These are phyloP conservation scores for Solenopsis fugax DNA, from an alignment of 1,140 invertebrate genomes.

Conservation along the genomic window DNA sequence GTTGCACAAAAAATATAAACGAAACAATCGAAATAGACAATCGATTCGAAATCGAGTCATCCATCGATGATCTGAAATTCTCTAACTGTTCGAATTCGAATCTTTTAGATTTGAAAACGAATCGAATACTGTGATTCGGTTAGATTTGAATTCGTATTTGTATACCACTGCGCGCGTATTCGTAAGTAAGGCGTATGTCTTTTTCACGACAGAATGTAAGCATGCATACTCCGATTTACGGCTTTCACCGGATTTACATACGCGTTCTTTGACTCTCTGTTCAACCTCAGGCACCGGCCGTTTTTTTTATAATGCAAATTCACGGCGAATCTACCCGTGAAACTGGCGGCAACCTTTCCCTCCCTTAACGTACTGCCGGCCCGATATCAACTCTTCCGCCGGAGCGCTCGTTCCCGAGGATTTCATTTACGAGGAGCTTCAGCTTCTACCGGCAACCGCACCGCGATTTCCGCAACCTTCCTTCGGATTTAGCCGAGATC, in stretches of 20 bases:
- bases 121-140: too few species aligned
- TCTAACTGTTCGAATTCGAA: too few species aligned
- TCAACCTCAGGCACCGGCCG: neutral
- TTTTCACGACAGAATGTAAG: neutral
- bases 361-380: constrained; percentile 55
- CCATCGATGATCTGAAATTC: too few species aligned
- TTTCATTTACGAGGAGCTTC: constrained; percentile 72
- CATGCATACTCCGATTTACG: constrained; percentile 18
- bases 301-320: constrained; percentile 71
- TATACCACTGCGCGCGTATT: too few species aligned
- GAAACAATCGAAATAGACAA: too few species aligned
- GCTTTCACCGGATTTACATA: constrained; percentile 36
- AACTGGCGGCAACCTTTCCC: constrained; percentile 6
- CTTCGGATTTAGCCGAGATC: constrained; percentile 68
- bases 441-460: neutral
- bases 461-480: constrained; percentile 39
- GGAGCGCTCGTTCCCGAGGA: constrained; percentile 67
- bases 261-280: constrained; percentile 38
- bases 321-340: constrained; percentile 42
- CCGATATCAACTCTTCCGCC: constrained; percentile 63
- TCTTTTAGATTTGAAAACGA: too few species aligned
- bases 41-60: too few species aligned
- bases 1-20: too few species aligned
- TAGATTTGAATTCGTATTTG: too few species aligned
- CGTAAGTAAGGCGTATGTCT: neutral